Conservation (phyloP, 2,797 vertebrate species). For the Urophycis tenuis region DNA sequence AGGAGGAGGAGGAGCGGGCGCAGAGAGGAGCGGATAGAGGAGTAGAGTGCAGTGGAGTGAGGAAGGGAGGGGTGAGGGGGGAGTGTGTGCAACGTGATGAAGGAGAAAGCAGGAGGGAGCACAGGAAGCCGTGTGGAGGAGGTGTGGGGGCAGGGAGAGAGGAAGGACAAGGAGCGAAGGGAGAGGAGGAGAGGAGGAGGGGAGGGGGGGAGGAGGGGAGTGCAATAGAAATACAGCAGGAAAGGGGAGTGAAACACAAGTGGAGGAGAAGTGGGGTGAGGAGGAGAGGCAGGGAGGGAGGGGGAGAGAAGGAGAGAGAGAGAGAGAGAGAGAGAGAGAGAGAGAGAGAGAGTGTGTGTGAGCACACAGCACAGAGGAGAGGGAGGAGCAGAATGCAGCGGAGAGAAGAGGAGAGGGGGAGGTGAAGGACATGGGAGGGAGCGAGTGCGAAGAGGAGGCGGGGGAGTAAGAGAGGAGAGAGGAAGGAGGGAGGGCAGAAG, state of each 20-base stretch:
- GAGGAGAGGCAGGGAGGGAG: conserved; percentile 2
- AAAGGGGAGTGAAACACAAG: background rate
- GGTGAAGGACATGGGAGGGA: conserved; percentile 62
- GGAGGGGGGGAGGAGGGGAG: background rate
- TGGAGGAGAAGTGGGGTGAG: background rate
- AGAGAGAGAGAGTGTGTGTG: conserved; percentile 37
- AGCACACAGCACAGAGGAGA: conserved; percentile 56
- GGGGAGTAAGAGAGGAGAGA: conserved; percentile 43
- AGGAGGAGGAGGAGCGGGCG: conserved; percentile 18
- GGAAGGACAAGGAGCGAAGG: conserved; percentile 19
- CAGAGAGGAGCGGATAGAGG: conserved; percentile 39
- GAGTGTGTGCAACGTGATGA: conserved; percentile 42
- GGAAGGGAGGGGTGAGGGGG: conserved; percentile 30
- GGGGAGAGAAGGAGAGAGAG: background rate
- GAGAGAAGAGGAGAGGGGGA: conserved; percentile 47
- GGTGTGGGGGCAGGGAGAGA: conserved; percentile 31
- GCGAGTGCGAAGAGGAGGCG: conserved; percentile 51
- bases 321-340: conserved; percentile 32
- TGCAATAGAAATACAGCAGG: background rate
- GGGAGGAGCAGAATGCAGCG: conserved; percentile 63
- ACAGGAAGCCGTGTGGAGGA: conserved; percentile 30
- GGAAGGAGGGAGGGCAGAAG: conserved; percentile 27
- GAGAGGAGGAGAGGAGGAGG: background rate
- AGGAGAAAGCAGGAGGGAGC: conserved; percentile 38
- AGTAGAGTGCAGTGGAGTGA: conserved; percentile 33